These are phyloP conservation scores for Synergus laeviventris DNA, from an alignment of 2,888 invertebrate genomes.

Conservation along the genomic window DNA sequence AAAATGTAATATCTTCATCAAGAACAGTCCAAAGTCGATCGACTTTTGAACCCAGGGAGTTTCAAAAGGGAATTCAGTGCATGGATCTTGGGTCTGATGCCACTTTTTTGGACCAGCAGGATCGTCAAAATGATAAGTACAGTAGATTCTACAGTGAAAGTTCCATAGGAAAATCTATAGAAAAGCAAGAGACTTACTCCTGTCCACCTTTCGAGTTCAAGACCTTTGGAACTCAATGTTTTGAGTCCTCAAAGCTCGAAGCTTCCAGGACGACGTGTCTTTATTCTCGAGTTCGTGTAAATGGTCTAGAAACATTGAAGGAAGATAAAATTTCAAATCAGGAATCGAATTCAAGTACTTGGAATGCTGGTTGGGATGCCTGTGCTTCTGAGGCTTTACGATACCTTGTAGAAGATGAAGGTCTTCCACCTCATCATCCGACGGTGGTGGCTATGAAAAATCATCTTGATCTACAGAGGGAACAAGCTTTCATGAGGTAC, in stretches of 20 bases:
- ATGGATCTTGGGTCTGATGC: conserved; percentile 60
- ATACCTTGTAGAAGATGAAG: conserved; percentile 70
- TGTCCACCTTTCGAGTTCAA: conserved; percentile 12
- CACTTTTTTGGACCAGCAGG: not conserved
- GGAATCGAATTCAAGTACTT: conserved; percentile 51
- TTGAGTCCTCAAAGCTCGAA: conserved; percentile 3
- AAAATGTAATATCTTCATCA: conserved; percentile 48
- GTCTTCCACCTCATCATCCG: conserved; percentile 69
- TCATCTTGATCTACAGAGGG: conserved; percentile 68
- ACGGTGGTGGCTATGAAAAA: conserved; percentile 70
- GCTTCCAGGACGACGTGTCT: not conserved
- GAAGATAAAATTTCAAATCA: not conserved
- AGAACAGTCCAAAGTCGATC: conserved; percentile 11
- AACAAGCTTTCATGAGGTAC: conserved; percentile 61
- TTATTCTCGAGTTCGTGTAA: conserved; percentile 21
- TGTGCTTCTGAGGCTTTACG: conserved; percentile 69
- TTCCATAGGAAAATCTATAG: not conserved
- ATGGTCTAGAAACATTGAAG: not conserved
- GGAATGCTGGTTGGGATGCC: conserved; percentile 71
- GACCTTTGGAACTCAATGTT: not conserved
- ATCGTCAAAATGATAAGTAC: not conserved
- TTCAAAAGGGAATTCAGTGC: conserved; percentile 48
- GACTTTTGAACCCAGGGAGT: conserved; percentile 29
- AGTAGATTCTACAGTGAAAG: conserved; percentile 7
- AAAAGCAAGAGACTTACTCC: not conserved